Percentiles rank a stretch among this genome's conserved stretches.
phyloP scores from a whole-genome alignment of 2,888 invertebrate genomes.

The Conomelus anceps region DNA sequence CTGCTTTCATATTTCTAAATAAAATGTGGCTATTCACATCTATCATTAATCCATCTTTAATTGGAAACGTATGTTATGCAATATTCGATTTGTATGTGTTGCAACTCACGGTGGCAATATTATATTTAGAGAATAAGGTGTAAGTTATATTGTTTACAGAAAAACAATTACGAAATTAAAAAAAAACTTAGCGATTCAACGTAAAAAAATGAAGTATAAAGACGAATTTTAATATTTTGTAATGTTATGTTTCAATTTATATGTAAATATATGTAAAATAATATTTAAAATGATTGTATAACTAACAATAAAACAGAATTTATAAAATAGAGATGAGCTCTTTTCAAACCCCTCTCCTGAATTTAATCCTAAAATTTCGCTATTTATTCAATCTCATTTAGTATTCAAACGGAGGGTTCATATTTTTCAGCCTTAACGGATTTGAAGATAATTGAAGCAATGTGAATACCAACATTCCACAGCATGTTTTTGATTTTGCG shows the following conservation, averaged over 20 bases:
- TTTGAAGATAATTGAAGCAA: no score
- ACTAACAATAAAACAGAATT: neutral
- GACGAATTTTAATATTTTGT: neutral
- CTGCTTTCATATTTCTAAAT: neutral
- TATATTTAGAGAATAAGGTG: neutral
- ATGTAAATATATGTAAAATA: neutral
- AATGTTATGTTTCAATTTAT: neutral
- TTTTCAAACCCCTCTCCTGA: neutral
- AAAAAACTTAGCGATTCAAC: neutral
- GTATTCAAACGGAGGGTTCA: no score
- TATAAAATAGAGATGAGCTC: neutral
- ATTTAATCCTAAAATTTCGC: neutral
- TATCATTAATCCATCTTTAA: neutral
- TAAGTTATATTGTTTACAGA: neutral
- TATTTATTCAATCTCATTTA: neutral
- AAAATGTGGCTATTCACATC: neutral
- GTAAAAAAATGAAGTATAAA: neutral
- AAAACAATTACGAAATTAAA: neutral
- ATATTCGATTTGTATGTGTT: neutral
- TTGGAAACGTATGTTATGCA: neutral
- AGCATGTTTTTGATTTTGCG: no score
- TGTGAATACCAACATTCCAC: no score
- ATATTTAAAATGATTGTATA: neutral
- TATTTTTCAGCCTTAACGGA: no score
- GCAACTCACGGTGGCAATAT: neutral